phyloP scores from a whole-genome alignment of 2,113 vertebrate genomes.

The Myotis brandtii region DNA sequence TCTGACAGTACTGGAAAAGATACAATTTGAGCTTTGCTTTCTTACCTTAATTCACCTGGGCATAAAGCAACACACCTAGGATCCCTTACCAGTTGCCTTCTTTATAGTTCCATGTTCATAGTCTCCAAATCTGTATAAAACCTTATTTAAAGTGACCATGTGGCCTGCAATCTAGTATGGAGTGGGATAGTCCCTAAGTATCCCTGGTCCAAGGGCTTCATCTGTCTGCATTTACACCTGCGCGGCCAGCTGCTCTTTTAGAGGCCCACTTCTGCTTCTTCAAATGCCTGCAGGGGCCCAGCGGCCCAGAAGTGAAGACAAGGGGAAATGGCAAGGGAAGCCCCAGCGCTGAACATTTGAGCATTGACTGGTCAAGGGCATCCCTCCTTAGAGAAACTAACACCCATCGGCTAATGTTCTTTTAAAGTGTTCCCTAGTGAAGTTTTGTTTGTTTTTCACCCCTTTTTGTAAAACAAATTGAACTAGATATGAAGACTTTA shows the following conservation, averaged over 20 bases:
- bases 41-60: background rate
- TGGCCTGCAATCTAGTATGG: background rate
- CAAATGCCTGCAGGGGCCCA: background rate
- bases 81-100: background rate
- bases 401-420: background rate
- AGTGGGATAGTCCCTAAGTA: background rate
- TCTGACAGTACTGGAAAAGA: background rate
- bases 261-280: constrained; percentile 54
- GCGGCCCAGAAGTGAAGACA: background rate
- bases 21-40: background rate
- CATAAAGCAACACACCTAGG: background rate
- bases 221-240: background rate
- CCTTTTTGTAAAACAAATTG: constrained; percentile 41
- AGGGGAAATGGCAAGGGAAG: background rate
- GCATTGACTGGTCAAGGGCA: background rate
- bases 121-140: background rate
- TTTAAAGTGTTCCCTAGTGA: background rate
- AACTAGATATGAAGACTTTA: background rate
- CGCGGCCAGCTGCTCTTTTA: background rate
- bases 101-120: too few species aligned
- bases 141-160: background rate
- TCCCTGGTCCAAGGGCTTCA: background rate
- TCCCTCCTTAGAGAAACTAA: too few species aligned
- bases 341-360: background rate
- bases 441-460: background rate